A percentile compares a stretch with the other conserved stretches of the same genome.
phyloP scores from a whole-genome alignment of 2,888 invertebrate species.

The Acanthoscelides obtectus region DNA sequence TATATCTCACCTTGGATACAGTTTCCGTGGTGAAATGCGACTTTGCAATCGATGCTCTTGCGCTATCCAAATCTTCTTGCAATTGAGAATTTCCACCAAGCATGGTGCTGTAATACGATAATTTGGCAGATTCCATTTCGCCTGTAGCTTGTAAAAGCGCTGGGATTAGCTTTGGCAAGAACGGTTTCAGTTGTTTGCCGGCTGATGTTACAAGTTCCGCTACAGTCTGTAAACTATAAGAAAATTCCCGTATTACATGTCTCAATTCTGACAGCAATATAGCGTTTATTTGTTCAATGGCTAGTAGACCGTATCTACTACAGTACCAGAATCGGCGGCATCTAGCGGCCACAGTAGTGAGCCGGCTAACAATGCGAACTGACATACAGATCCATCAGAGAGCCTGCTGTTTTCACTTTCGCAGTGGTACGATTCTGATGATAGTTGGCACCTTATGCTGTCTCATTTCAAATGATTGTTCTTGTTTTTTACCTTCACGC shows the following conservation, averaged over 20 bases:
- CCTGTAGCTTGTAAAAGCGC: conserved; percentile 82
- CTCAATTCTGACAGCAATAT: too few species aligned
- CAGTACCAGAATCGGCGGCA: too few species aligned
- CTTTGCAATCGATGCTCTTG: conserved; percentile 75
- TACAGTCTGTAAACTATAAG: conserved; percentile 71
- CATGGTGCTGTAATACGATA: conserved; percentile 75
- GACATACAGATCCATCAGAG: too few species aligned
- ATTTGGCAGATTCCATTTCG: conserved; percentile 74
- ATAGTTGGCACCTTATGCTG: too few species aligned
- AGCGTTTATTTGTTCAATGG: too few species aligned
- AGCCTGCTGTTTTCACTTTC: too few species aligned
- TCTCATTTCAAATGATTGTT: not conserved
- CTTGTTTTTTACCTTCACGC: too few species aligned
- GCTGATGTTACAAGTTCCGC: conserved; percentile 81
- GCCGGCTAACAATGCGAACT: too few species aligned
- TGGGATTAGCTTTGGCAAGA: conserved; percentile 74
- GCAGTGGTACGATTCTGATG: too few species aligned
- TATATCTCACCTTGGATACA: conserved; percentile 65
- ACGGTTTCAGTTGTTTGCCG: conserved; percentile 73
- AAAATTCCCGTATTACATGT: conserved; percentile 2
- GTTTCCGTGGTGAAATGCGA: conserved; percentile 87
- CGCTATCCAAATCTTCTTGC: conserved; percentile 73
- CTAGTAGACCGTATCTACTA: too few species aligned
- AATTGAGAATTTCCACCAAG: conserved; percentile 62
- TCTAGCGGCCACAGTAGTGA: too few species aligned